Percentiles rank a stretch among this genome's conserved stretches.
phyloP scores from a whole-genome alignment of 2,113 vertebrate species.

The Syngnathus typhle region DNA sequence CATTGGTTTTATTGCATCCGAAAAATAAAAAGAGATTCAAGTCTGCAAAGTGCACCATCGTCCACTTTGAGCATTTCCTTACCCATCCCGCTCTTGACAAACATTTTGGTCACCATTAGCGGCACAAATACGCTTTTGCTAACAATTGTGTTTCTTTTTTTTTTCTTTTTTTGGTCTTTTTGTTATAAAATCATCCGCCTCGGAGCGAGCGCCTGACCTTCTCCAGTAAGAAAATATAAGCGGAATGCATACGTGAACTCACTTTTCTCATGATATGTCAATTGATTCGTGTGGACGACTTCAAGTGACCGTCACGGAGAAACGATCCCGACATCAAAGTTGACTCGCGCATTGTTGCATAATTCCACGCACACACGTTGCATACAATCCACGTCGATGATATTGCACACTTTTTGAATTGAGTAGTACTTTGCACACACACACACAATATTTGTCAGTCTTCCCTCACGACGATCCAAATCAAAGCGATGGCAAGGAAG shows the following conservation, averaged over 20 bases:
- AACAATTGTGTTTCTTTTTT: not conserved
- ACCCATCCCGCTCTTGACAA: no score
- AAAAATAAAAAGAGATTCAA: conserved; percentile 41
- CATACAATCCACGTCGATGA: not conserved
- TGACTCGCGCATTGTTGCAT: not conserved
- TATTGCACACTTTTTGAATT: not conserved
- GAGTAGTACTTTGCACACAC: no score
- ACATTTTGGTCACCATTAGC: no score
- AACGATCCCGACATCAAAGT: not conserved
- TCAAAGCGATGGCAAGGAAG: no score
- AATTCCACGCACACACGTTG: not conserved
- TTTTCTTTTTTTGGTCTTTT: conserved; percentile 1
- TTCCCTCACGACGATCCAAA: no score
- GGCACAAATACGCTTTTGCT: conserved; percentile 2
- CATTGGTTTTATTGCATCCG: conserved; percentile 56
- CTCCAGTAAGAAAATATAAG: conserved; percentile 69
- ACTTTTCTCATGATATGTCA: conserved; percentile 61
- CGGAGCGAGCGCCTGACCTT: conserved; percentile 49
- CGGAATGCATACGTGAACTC: conserved; percentile 48
- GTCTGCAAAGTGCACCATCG: conserved; percentile 41
- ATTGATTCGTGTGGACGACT: conserved; percentile 44
- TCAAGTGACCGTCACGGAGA: conserved; percentile 24
- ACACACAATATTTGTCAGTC: no score
- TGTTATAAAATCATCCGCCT: conserved; percentile 54
- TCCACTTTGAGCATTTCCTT: conserved; percentile 6